A percentile compares a stretch with the other conserved stretches of the same genome.
Conservation (phyloP, 2,113 vertebrate species). For the Cebus imitator region DNA sequence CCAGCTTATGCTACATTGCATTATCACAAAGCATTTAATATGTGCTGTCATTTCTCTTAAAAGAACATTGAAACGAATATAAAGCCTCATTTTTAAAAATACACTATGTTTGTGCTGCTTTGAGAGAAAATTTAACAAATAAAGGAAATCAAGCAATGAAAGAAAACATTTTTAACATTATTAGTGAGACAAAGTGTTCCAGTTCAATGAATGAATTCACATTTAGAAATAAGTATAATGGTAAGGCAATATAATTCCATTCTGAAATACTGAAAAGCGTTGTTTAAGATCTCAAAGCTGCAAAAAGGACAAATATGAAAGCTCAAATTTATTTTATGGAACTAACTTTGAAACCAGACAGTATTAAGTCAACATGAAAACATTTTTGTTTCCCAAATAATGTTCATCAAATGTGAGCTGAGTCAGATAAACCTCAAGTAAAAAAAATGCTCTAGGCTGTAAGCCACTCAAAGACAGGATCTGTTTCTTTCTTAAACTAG, state of each 20-base stretch:
- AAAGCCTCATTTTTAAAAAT: neutral
- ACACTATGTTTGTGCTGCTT: neutral
- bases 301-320: neutral
- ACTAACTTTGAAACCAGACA: neutral
- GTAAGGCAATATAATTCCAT: neutral
- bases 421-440: neutral
- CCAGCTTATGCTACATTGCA: neutral
- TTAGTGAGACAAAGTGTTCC: neutral
- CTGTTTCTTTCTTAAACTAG: neutral
- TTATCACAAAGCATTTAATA: neutral
- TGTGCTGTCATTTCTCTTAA: conserved; percentile 1
- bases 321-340: neutral
- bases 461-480: neutral
- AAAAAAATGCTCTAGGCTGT: neutral
- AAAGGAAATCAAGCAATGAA: neutral
- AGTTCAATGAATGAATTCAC: neutral
- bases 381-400: conserved; percentile 17
- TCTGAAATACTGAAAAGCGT: neutral
- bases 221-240: neutral
- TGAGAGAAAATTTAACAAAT: conserved; percentile 27
- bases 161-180: neutral
- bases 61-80: neutral
- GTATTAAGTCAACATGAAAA: neutral
- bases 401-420: neutral
- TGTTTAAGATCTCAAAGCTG: neutral